Evolutionary conservation across 2,113 vertebrate genomes (phyloP).

Genomic region (Dasypus novemcinctus): DNA sequence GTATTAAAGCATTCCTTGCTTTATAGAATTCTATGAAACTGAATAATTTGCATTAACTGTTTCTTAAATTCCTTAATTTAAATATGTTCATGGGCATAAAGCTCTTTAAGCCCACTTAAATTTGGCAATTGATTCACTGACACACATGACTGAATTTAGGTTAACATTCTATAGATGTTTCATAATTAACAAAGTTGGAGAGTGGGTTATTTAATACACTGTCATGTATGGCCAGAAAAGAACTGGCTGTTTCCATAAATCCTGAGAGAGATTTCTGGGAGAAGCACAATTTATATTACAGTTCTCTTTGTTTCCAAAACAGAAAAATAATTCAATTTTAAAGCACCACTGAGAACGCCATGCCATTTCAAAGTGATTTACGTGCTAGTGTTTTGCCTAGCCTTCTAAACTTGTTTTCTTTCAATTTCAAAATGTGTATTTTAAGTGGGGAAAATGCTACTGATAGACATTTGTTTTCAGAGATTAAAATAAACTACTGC

Average conservation of each 20-base stretch:
- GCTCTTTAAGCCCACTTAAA: background rate
- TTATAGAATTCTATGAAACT: background rate
- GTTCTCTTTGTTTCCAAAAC: constrained; percentile 41
- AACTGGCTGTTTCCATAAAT: constrained; percentile 39
- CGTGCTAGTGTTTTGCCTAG: background rate
- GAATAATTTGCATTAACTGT: background rate
- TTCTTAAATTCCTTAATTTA: background rate
- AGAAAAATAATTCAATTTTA: constrained; percentile 51
- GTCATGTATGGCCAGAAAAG: background rate
- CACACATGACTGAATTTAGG: background rate
- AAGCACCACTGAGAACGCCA: background rate
- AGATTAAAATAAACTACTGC: background rate
- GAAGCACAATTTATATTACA: background rate
- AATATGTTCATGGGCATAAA: background rate
- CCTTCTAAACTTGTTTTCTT: constrained; percentile 12
- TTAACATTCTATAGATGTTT: background rate
- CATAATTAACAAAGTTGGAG: background rate
- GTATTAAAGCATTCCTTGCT: background rate
- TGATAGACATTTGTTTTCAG: background rate
- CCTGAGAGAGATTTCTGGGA: background rate
- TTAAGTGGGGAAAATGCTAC: background rate
- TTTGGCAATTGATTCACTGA: background rate
- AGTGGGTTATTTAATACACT: background rate
- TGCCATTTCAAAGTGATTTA: constrained; percentile 53
- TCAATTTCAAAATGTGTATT: constrained; percentile 15